phyloP scores from a whole-genome alignment of 2,888 invertebrate species.

The Eutolmus rufibarbis region DNA sequence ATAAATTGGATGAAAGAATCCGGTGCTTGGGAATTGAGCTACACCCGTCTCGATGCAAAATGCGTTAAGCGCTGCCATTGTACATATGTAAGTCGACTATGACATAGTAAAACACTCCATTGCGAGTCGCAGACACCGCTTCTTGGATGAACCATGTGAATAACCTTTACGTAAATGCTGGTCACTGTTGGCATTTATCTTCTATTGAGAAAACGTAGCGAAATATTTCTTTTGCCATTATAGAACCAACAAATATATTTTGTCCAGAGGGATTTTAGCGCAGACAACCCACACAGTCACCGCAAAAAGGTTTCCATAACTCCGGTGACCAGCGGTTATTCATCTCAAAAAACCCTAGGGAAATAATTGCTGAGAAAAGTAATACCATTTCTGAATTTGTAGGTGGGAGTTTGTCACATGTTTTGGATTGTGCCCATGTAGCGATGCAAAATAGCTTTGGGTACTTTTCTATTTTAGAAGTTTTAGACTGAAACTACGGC shows the following conservation, averaged over 20 bases:
- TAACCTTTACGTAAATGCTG: not conserved
- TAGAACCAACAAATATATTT: not conserved
- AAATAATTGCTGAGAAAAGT: not conserved
- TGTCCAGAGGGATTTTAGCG: not conserved
- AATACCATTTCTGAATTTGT: not conserved
- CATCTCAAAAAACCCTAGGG: not conserved
- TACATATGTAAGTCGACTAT: not conserved
- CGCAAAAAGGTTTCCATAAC: not conserved
- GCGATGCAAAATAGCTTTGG: too few relatives aligned
- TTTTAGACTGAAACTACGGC: too few relatives aligned
- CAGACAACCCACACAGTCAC: not conserved
- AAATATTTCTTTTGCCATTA: not conserved
- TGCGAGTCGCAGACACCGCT: not conserved
- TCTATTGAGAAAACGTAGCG: not conserved
- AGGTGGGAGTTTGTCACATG: not conserved
- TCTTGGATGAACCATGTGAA: not conserved
- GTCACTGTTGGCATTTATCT: not conserved
- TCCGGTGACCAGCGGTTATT: not conserved
- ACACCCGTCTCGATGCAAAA: not conserved
- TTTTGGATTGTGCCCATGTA: not conserved
- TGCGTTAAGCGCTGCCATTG: not conserved
- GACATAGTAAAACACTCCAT: not conserved
- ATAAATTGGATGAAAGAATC: not conserved
- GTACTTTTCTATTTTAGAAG: too few relatives aligned
- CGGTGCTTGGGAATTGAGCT: not conserved